Evolutionary conservation across 2,113 vertebrate species (phyloP).

Genomic region (Dendropsophus ebraccatus): DNA sequence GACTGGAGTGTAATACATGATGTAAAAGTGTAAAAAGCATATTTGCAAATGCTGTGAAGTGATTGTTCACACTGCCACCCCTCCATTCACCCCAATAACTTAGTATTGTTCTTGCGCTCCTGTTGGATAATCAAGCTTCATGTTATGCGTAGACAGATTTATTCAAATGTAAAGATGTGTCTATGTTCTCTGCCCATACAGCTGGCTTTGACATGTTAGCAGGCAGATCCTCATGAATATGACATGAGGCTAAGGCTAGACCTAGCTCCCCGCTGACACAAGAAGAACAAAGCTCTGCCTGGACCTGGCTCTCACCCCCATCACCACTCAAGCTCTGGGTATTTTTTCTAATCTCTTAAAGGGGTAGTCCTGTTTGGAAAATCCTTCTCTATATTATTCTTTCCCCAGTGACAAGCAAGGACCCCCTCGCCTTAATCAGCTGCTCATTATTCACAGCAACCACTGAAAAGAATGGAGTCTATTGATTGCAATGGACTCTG

Average conservation of each 20-base stretch:
- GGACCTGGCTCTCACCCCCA: not conserved
- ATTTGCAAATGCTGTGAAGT: not conserved
- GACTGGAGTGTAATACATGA: not conserved
- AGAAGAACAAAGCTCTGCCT: not conserved
- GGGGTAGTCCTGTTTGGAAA: not conserved
- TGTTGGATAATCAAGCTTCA: not conserved
- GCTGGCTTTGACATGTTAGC: constrained; percentile 24
- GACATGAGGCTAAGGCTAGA: constrained; percentile 14
- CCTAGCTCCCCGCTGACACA: not conserved
- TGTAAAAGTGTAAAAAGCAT: no score
- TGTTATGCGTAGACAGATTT: not conserved
- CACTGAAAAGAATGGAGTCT: not conserved
- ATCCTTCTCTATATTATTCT: not conserved
- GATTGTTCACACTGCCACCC: not conserved
- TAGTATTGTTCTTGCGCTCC: not conserved
- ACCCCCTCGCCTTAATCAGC: not conserved
- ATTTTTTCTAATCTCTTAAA: not conserved
- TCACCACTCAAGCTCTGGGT: not conserved
- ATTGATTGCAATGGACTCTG: not conserved
- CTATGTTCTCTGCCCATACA: constrained; percentile 1
- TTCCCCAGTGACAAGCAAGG: not conserved
- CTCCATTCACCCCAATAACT: not conserved
- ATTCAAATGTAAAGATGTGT: constrained; percentile 18
- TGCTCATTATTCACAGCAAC: not conserved
- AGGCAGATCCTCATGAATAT: constrained; percentile 44